Evolutionary conservation across 1,140 invertebrate genomes (phyloP).

Genomic region (Drosophila tristis): DNA sequence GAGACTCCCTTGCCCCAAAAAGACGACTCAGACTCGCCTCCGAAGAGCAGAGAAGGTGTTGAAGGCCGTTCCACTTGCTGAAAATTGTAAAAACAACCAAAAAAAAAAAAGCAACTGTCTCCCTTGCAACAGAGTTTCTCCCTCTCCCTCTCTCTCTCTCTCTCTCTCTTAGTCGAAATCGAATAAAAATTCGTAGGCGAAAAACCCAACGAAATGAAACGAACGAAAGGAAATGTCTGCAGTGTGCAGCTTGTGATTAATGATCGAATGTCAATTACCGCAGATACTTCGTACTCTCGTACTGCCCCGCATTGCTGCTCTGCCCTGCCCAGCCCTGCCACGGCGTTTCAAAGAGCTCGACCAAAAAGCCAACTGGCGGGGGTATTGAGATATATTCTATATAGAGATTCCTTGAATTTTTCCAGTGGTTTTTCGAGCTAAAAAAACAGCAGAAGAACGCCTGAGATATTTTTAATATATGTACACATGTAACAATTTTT

Average conservation of each 20-base stretch:
- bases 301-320: slow-evolving; percentile 7
- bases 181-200: slow-evolving; percentile 30
- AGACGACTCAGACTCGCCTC: too few species aligned
- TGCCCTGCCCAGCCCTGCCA: too few species aligned
- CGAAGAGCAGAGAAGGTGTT: slow-evolving; percentile 42
- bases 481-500: too few species aligned
- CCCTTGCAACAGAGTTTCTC: neutral
- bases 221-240: slow-evolving; percentile 76
- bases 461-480: too few species aligned
- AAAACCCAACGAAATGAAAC: slow-evolving; percentile 64
- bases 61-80: slow-evolving; percentile 61
- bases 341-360: too few species aligned
- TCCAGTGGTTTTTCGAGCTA: too few species aligned
- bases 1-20: too few species aligned
- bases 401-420: too few species aligned
- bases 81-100: slow-evolving; percentile 30
- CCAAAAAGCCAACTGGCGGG: too few species aligned
- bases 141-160: neutral
- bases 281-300: slow-evolving; percentile 57
- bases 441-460: too few species aligned
- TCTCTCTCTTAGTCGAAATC: slow-evolving; percentile 2
- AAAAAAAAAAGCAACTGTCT: slow-evolving; percentile 32
- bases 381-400: too few species aligned
- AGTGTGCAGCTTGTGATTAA: slow-evolving; percentile 83
- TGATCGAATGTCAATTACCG: slow-evolving; percentile 83